Conservation (phyloP, 2,888 invertebrate genomes). For the Eurytoma californica region DNA sequence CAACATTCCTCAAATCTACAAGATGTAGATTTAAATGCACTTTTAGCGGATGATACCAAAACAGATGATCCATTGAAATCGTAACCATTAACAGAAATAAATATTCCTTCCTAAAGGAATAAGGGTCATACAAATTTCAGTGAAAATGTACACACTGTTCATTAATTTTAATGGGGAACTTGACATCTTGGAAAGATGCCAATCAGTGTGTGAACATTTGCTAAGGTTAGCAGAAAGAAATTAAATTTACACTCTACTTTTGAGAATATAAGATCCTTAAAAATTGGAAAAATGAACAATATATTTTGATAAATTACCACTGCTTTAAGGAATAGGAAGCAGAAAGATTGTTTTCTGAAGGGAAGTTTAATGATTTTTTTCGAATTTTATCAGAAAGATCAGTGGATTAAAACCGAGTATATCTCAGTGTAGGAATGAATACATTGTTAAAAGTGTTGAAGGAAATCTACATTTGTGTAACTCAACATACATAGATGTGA, state of each 20-base stretch:
- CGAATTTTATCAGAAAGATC: too few species aligned
- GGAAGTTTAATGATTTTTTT: too few species aligned
- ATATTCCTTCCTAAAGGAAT: slow-evolving; percentile 53
- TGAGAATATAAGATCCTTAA: slow-evolving; percentile 14
- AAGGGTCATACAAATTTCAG: slow-evolving; percentile 54
- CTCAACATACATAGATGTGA: too few species aligned
- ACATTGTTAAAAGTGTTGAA: too few species aligned
- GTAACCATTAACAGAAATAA: slow-evolving; percentile 40
- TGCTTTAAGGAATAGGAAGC: neutral
- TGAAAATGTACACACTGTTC: slow-evolving; percentile 27
- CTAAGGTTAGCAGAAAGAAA: slow-evolving; percentile 1
- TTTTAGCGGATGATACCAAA: slow-evolving; percentile 68
- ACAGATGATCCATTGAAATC: slow-evolving; percentile 59
- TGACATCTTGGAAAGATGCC: slow-evolving; percentile 70
- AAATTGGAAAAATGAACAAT: neutral
- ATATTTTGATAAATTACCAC: neutral
- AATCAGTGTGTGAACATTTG: slow-evolving; percentile 33
- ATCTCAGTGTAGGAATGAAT: too few species aligned
- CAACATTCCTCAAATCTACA: slow-evolving; percentile 68
- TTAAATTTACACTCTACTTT: slow-evolving; percentile 11
- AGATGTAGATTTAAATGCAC: slow-evolving; percentile 70
- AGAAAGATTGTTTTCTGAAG: neutral
- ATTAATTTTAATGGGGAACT: slow-evolving; percentile 51
- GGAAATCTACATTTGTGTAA: too few species aligned
- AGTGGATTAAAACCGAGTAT: too few species aligned